Evolutionary conservation across 2,888 invertebrate species (phyloP).

Genomic region (Rhagium mordax): DNA sequence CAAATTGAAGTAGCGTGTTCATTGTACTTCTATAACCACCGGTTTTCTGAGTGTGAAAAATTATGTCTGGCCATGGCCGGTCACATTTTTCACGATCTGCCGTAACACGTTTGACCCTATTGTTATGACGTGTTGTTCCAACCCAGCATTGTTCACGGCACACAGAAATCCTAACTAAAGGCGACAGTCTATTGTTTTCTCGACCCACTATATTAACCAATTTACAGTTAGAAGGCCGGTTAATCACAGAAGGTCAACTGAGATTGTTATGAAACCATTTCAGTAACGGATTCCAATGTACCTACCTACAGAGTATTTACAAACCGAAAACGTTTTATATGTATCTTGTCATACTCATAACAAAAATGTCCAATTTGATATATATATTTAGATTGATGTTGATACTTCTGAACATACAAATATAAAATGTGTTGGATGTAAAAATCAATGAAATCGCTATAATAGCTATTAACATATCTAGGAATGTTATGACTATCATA

Average conservation of each 20-base stretch:
- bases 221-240: neutral
- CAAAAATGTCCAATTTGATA: too few relatives aligned
- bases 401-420: too few relatives aligned
- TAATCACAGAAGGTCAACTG: neutral
- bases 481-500: too few relatives aligned
- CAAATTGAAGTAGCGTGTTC: conserved; percentile 45
- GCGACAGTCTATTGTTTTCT: conserved; percentile 44
- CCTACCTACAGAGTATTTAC: neutral
- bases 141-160: conserved; percentile 32
- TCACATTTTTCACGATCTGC: conserved; percentile 39
- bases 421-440: too few relatives aligned
- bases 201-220: conserved; percentile 39
- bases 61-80: conserved; percentile 25
- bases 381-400: too few relatives aligned
- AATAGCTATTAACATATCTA: too few relatives aligned
- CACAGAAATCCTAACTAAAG: conserved; percentile 38
- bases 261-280: neutral
- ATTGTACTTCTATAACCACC: conserved; percentile 39
- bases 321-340: neutral
- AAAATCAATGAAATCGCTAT: too few relatives aligned
- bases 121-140: conserved; percentile 39
- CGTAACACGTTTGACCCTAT: conserved; percentile 40
- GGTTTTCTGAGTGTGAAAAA: conserved; percentile 41
- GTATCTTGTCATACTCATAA: neutral
- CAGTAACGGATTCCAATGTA: neutral